Evolutionary conservation across 2,797 vertebrate genomes (phyloP), one percentile per base, ranked within the genome.

Genomic region (Balearica regulorum): DNA sequence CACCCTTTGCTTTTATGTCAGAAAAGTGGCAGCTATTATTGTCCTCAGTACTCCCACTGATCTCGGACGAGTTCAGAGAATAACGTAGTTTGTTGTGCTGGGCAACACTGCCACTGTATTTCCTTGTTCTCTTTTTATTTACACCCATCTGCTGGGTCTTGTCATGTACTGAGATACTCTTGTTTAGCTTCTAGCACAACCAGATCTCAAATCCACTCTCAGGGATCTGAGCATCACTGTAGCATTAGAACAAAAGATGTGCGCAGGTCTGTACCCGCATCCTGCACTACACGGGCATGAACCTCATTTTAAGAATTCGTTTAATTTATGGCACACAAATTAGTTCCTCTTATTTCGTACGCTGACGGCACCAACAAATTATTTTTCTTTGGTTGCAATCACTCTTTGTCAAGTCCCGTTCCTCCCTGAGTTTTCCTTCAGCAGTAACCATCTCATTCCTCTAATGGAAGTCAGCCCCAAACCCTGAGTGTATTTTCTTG

Each of bases 241-340:
- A 79, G 60, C 68, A 17, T 15, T 46, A 51, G 33, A 72, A 51
- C 39, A 76, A 83, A 86, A 72, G 29, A 10, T 5, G 11, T 15
- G 37, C 8, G 2, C 24, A 37, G 35, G n/a, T 69, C 46, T 54
- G 18, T 41, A 55, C 55, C 83, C 55, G 39, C n/a, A 28, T 41
- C 44, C 25, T 35, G 16, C 0, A 0, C 62, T 69, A n/a, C 24
- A 33, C 1, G 10, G 8, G 6, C 48, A 49, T 4, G 7, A 84
- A 64, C 11, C 3, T 14, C 16, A 44, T 48, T 70, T 70, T 51
- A 79, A 82, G 46, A 35, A 10, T 25, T 66, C 79, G 75, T 87
- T 17, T 2, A 7, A 92, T 87, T 90, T 55, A 55, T 66, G 31
- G 62, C 28, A 11, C 35, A 77, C 15, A 57, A 61, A 79, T 82